Evolutionary conservation across 2,888 invertebrate genomes (phyloP).

Genomic region (Latrodectus elegans): DNA sequence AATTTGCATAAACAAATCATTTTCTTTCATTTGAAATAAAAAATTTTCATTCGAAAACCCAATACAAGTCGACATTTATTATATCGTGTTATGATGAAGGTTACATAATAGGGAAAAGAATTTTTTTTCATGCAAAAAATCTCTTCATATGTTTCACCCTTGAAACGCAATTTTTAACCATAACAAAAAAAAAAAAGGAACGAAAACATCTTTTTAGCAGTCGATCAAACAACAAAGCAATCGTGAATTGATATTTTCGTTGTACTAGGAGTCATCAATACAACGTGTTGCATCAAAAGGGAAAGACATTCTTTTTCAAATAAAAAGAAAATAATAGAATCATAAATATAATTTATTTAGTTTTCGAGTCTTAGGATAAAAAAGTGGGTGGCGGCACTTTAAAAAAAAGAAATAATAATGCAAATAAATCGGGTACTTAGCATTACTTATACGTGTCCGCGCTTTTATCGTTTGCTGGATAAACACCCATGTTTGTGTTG

Average conservation of each 20-base stretch:
- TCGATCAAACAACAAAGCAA: conserved; percentile 50
- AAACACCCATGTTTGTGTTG: conserved; percentile 49
- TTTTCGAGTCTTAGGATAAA: not conserved
- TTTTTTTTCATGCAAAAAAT: not conserved
- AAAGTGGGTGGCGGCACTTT: not conserved
- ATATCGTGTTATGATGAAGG: not conserved
- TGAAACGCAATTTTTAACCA: not conserved
- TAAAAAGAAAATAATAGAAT: not conserved
- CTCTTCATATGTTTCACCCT: not conserved
- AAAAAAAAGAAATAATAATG: conserved; percentile 49
- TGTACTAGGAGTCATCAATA: no score
- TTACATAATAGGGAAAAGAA: not conserved
- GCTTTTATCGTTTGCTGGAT: conserved; percentile 52
- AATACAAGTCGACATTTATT: not conserved
- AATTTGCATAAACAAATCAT: no score
- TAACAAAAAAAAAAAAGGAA: conserved; percentile 2
- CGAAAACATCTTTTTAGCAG: conserved; percentile 19
- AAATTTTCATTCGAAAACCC: no score
- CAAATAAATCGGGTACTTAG: conserved; percentile 56
- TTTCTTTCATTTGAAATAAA: no score
- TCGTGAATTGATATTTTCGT: conserved; percentile 8
- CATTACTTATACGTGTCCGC: conserved; percentile 49
- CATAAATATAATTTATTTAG: conserved; percentile 1
- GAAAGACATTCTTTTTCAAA: not conserved
- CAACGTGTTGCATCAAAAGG: no score